phyloP scores from a whole-genome alignment of 2,888 invertebrate genomes.

The Theristus sp. region DNA sequence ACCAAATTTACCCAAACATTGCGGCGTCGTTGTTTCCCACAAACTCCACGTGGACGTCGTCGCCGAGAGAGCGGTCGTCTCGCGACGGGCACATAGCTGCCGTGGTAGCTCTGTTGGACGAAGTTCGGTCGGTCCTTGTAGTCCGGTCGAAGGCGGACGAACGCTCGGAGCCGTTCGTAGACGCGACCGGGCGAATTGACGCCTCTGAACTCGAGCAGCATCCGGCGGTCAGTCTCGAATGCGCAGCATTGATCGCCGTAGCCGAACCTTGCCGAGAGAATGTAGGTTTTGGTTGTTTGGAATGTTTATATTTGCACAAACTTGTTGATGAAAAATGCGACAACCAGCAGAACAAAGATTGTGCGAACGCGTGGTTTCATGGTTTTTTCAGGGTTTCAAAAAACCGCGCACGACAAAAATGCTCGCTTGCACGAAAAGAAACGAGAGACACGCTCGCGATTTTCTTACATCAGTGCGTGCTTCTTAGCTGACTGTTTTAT shows the following conservation, averaged over 20 bases:
- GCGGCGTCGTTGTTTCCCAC: too few species aligned
- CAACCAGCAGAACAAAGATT: neutral
- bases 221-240: neutral
- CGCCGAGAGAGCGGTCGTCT: neutral
- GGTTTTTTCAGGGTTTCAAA: neutral
- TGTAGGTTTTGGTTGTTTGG: neutral
- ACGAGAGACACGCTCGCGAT: too few species aligned
- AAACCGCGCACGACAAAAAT: too few species aligned
- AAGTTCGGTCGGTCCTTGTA: neutral
- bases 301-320: too few species aligned
- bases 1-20: too few species aligned
- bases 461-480: too few species aligned
- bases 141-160: neutral
- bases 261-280: neutral
- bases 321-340: too few species aligned
- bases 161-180: neutral
- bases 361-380: neutral
- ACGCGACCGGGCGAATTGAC: neutral
- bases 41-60: neutral
- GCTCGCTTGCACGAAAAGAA: too few species aligned
- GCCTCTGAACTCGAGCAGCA: neutral
- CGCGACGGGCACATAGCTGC: neutral
- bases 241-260: neutral
- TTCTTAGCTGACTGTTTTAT: too few species aligned
- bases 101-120: neutral